Percentiles rank a stretch among this genome's conserved stretches.
These are phyloP conservation scores for Drosophila pallidifrons DNA, from an alignment of 1,140 invertebrate genomes.

Conservation along the genomic window DNA sequence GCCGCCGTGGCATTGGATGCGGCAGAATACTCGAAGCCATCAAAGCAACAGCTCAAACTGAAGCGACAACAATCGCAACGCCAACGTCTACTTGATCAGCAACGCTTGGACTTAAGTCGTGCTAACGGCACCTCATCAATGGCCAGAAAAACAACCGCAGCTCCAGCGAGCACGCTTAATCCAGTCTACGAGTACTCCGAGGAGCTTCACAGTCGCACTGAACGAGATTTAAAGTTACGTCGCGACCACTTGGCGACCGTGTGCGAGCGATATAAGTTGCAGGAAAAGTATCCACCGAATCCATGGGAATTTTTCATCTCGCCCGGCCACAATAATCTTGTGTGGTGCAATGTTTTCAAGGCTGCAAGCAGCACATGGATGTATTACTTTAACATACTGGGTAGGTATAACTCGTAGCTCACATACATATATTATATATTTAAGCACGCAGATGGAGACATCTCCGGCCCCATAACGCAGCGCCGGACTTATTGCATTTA, in stretches of 20 bases:
- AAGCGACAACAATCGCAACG: slow-evolving; percentile 63
- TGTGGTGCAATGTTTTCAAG: slow-evolving; percentile 93
- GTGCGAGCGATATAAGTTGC: slow-evolving; percentile 72
- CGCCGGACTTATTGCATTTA: too few species aligned
- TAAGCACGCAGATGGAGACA: too few species aligned
- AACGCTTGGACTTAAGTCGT: slow-evolving; percentile 9
- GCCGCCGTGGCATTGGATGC: slow-evolving; percentile 44
- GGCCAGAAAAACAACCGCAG: neutral
- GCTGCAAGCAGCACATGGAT: slow-evolving; percentile 92
- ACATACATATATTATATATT: too few species aligned
- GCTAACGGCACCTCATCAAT: slow-evolving; percentile 16
- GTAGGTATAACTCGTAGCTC: slow-evolving; percentile 72
- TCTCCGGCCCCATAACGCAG: too few species aligned
- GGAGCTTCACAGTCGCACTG: slow-evolving; percentile 78
- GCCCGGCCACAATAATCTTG: slow-evolving; percentile 88
- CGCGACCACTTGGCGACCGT: slow-evolving; percentile 62
- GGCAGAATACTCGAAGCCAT: slow-evolving; percentile 44
- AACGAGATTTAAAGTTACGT: slow-evolving; percentile 64
- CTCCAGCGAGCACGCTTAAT: slow-evolving; percentile 67
- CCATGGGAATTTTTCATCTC: slow-evolving; percentile 92
- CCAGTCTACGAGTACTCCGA: slow-evolving; percentile 84
- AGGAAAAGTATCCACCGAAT: slow-evolving; percentile 85
- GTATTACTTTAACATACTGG: slow-evolving; percentile 91
- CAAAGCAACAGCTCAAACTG: slow-evolving; percentile 66
- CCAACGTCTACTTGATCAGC: slow-evolving; percentile 51